Evolutionary conservation across 2,113 vertebrate species (phyloP).

Genomic region (Thamnophis sirtalis): DNA sequence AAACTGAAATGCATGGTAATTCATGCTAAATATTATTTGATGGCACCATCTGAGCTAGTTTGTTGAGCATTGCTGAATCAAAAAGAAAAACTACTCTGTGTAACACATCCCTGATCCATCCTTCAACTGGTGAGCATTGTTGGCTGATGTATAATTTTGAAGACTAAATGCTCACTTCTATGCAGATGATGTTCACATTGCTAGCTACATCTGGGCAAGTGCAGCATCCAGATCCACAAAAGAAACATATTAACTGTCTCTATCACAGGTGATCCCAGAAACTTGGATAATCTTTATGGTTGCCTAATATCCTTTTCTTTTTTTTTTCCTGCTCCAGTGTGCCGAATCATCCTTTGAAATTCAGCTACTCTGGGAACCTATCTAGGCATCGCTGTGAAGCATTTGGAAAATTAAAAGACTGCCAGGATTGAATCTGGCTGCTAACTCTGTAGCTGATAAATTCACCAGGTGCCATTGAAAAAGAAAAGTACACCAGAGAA

Average conservation of each 20-base stretch:
- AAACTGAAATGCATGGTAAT: not conserved
- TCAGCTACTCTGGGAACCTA: not conserved
- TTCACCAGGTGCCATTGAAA: not conserved
- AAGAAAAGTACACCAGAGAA: not conserved
- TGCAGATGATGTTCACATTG: not conserved
- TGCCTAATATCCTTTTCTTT: not conserved
- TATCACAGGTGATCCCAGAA: not conserved
- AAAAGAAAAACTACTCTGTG: not conserved
- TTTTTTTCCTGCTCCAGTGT: not conserved
- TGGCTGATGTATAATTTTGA: not conserved
- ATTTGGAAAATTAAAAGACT: not conserved
- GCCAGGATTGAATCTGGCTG: not conserved
- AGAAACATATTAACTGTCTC: not conserved
- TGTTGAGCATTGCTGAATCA: not conserved
- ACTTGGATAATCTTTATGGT: not conserved
- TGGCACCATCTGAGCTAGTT: not conserved
- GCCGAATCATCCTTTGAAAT: not conserved
- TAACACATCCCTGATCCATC: not conserved
- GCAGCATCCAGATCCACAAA: not conserved
- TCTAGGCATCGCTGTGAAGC: not conserved
- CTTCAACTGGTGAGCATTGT: not conserved
- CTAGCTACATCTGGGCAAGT: not conserved
- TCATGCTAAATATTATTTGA: not conserved
- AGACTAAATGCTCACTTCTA: not conserved
- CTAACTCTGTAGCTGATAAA: not conserved